These are phyloP conservation scores for Pocillopora grandis DNA, from an alignment of 92 coral and sea anemone species.

Conservation along the genomic window DNA sequence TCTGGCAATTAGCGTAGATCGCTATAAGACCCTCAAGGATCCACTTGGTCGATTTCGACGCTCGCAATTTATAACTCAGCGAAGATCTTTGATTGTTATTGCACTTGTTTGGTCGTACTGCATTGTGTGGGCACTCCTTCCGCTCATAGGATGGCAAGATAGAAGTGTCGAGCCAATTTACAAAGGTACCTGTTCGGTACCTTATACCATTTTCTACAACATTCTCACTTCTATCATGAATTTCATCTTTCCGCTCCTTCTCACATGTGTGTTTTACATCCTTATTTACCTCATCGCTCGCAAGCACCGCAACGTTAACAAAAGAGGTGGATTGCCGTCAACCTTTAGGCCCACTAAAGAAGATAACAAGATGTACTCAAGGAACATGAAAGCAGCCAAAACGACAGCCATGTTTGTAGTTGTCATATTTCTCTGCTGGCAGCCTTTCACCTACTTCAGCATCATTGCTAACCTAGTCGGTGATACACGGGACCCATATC, in stretches of 20 bases:
- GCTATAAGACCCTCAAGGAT: conserved; percentile 71
- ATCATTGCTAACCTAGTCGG: conserved; percentile 47
- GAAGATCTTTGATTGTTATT: conserved; percentile 60
- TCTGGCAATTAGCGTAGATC: conserved; percentile 73
- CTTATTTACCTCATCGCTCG: conserved; percentile 69
- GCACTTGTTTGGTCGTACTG: conserved; percentile 78
- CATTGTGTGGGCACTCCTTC: conserved; percentile 71
- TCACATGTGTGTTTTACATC: not conserved
- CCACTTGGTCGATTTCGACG: conserved; percentile 81
- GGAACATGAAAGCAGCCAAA: conserved; percentile 59
- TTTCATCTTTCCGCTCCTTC: no score
- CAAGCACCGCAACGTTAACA: conserved; percentile 10
- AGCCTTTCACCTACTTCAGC: conserved; percentile 59
- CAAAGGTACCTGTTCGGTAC: no score
- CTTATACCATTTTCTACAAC: no score
- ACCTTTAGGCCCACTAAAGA: conserved; percentile 5
- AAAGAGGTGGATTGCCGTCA: conserved; percentile 24
- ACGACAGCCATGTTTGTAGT: conserved; percentile 69
- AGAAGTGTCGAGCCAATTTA: conserved; percentile 13
- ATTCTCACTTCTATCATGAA: no score
- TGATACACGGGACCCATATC: conserved; percentile 24
- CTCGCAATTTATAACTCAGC: conserved; percentile 65
- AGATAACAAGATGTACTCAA: conserved; percentile 38
- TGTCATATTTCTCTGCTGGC: conserved; percentile 79
- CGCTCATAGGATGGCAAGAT: conserved; percentile 80